phyloP scores from a whole-genome alignment of 2,888 invertebrate species.

The Nymphalis polychloros region DNA sequence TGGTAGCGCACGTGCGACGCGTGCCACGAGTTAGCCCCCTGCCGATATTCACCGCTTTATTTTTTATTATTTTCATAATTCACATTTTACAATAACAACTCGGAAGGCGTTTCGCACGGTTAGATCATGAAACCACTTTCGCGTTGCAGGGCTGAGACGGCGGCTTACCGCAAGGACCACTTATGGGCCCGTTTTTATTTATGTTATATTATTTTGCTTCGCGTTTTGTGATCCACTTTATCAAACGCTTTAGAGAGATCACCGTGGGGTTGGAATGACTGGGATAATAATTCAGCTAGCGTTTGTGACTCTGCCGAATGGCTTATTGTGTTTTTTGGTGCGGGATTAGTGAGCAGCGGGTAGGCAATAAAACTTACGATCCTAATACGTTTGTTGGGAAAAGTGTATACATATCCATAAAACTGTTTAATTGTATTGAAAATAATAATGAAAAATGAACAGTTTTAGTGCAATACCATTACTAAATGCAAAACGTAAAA shows the following conservation, averaged over 20 bases:
- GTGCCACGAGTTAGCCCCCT: conserved; percentile 74
- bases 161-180: conserved; percentile 76
- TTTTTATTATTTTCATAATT: conserved; percentile 82
- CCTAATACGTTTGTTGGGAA: conserved; percentile 10
- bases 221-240: conserved; percentile 80
- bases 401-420: conserved; percentile 1
- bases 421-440: background rate
- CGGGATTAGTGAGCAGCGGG: conserved; percentile 69
- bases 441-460: no score
- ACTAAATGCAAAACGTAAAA: background rate
- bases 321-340: conserved; percentile 78
- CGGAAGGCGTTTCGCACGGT: conserved; percentile 81
- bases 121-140: conserved; percentile 76
- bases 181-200: conserved; percentile 75
- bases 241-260: conserved; percentile 77
- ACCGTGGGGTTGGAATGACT: conserved; percentile 71
- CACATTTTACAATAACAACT: conserved; percentile 80
- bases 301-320: conserved; percentile 54
- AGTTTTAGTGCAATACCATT: no score
- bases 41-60: conserved; percentile 63
- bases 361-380: conserved; percentile 62
- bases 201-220: conserved; percentile 62
- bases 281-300: conserved; percentile 68
- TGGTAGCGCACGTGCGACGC: conserved; percentile 69
- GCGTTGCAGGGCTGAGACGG: conserved; percentile 54